Base-by-base conservation (phyloP, 92 coral and sea anemone species). In the Hydrozoanthus gracilis region DNA sequence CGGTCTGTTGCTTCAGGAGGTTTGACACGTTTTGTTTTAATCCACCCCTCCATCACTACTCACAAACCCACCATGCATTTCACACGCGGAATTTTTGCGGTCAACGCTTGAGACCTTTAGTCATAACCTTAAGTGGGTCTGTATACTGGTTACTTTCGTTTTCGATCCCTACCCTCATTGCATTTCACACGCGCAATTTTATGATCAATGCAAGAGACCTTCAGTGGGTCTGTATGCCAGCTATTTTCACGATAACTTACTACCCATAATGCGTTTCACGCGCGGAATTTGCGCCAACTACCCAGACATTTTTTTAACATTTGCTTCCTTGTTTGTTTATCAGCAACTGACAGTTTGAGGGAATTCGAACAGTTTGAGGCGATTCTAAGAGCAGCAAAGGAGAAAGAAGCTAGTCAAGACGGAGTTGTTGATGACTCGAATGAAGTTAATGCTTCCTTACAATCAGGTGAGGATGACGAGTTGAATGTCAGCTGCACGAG, bases 331-430 rank as follows among this genome's bases (percentile, higher is more conserved):
- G 17, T 49, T 54, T 46, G 27, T 27, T 47, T 51, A 10, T 78
- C 71, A 56, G 76, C 77, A 45, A 54, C 68, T 35, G 73, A 76
- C 68, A 77, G 89, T 20, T 78, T 94, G 44, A 90, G 76, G 79
- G 95, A 94, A 67, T 94, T 94, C 47, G 98, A 94, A 78, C 95
- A 94, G 84, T 87, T 92, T 50, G 98, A 94, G 71, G 98, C 98
- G 14, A 91, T 89, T 89, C 62, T 94, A 51, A 74, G 82, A 51
- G 95, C 94, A 5, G 96, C 64, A 20, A 65, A 47, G 62, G 75
- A 51, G 54, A 49, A 47, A 49, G 60, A 18, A 64, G 84, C 58
- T 15, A 46, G 45, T 47, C 27, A 10, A 46, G 48, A 17, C 46
- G 46, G 45, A 0, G n/a, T n/a, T 4, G 73, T 27, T 27, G 39